phyloP scores from a whole-genome alignment of 1,140 invertebrate species.

The Leptonema lineaticorne region DNA sequence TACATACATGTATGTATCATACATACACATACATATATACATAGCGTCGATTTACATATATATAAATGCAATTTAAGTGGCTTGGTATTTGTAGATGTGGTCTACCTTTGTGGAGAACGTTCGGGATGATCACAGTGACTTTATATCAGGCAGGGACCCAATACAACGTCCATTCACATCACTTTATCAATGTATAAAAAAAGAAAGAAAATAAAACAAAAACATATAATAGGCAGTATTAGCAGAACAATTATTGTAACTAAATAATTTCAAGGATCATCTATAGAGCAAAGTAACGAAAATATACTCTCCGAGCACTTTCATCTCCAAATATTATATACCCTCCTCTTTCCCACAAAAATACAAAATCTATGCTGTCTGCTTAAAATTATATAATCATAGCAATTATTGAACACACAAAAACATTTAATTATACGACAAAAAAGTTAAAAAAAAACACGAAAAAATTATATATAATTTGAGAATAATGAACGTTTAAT shows the following conservation, averaged over 20 bases:
- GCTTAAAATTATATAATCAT: too few species aligned
- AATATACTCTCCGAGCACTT: slow-evolving; percentile 18
- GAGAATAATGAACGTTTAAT: too few species aligned
- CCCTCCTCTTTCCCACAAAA: too few species aligned
- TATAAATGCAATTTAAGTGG: slow-evolving; percentile 47
- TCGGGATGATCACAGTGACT: slow-evolving; percentile 45
- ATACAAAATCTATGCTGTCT: too few species aligned
- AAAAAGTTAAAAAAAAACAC: too few species aligned
- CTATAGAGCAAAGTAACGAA: slow-evolving; percentile 21
- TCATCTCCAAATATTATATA: slow-evolving; percentile 12
- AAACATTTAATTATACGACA: too few species aligned
- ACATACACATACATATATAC: slow-evolving; percentile 39
- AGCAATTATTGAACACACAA: too few species aligned
- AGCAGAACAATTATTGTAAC: slow-evolving; percentile 24
- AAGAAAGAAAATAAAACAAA: slow-evolving; percentile 37
- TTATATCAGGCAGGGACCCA: slow-evolving; percentile 48
- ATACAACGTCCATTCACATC: slow-evolving; percentile 38
- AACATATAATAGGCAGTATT: slow-evolving; percentile 39
- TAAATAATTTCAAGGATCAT: slow-evolving; percentile 22
- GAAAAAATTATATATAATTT: too few species aligned
- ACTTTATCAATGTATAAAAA: slow-evolving; percentile 42
- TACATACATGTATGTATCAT: slow-evolving; percentile 43
- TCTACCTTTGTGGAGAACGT: slow-evolving; percentile 40
- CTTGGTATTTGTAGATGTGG: slow-evolving; percentile 51
- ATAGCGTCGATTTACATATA: too few species aligned